Conservation (phyloP, 2,113 vertebrate genomes). For the Emydura subglobosa region DNA sequence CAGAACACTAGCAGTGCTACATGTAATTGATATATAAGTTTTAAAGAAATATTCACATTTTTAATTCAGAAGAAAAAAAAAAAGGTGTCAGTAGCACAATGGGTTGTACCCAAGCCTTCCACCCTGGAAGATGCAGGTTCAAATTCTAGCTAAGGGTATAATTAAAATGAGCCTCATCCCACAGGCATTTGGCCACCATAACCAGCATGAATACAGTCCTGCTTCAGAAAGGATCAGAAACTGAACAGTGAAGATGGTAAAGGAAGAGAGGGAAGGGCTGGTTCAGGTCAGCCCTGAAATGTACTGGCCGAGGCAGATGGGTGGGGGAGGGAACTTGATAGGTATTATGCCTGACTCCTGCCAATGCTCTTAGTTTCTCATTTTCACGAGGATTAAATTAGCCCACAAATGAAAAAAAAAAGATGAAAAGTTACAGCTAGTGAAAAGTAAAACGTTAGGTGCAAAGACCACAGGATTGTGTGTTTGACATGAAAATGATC, state of each 20-base stretch:
- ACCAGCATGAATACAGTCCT: not conserved
- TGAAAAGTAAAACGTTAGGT: not conserved
- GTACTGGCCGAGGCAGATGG: not conserved
- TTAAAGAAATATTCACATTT: rapidly evolving
- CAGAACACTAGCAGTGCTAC: not conserved
- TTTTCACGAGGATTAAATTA: not conserved
- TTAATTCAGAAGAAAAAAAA: not conserved
- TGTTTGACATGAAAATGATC: not conserved
- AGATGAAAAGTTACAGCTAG: not conserved
- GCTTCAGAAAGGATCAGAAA: rapidly evolving
- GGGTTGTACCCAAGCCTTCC: not conserved
- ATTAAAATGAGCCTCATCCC: not conserved
- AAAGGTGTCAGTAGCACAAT: not conserved
- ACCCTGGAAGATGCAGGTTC: not conserved
- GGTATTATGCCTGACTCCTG: not conserved
- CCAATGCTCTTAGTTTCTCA: not conserved
- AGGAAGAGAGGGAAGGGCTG: not conserved
- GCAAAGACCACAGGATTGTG: not conserved
- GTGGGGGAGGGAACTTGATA: not conserved
- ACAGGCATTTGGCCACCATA: not conserved
- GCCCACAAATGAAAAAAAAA: not conserved
- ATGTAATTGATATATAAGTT: rapidly evolving
- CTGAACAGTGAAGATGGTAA: not conserved
- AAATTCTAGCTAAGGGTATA: not conserved
- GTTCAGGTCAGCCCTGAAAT: not conserved